phyloP scores from a whole-genome alignment of 2,888 invertebrate species.

The Ophion ventricosus region DNA sequence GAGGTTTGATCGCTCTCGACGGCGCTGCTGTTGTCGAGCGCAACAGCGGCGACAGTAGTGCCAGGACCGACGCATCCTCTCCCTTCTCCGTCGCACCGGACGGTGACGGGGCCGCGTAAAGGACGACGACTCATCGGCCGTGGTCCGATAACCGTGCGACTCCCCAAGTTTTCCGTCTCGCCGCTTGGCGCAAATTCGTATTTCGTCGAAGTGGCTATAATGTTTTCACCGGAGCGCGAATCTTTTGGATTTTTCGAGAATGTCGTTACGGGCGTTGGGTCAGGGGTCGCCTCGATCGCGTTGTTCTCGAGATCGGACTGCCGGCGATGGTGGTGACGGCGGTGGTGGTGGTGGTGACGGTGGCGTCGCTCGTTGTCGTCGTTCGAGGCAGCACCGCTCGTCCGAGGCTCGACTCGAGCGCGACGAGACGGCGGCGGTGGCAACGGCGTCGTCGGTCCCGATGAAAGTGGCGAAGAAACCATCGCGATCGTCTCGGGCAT shows the following conservation, averaged over 20 bases:
- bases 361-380: background rate
- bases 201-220: background rate
- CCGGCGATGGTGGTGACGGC: background rate
- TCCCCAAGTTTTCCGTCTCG: background rate
- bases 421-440: background rate
- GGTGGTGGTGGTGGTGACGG: background rate
- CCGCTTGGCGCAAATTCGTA: background rate
- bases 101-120: background rate
- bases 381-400: background rate
- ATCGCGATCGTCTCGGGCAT: background rate
- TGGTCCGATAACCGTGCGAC: background rate
- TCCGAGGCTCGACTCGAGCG: background rate
- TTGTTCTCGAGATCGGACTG: background rate
- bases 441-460: background rate
- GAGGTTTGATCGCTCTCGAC: background rate
- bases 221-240: background rate
- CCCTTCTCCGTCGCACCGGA: background rate
- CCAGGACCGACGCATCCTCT: background rate
- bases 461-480: background rate
- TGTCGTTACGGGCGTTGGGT: slow-evolving; percentile 1
- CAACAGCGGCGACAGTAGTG: background rate
- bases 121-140: slow-evolving; percentile 19
- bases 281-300: background rate
- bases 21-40: background rate
- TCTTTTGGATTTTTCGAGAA: background rate